Base-by-base conservation (phyloP, 1,140 invertebrate genomes). In the Trichoplusia ni region DNA sequence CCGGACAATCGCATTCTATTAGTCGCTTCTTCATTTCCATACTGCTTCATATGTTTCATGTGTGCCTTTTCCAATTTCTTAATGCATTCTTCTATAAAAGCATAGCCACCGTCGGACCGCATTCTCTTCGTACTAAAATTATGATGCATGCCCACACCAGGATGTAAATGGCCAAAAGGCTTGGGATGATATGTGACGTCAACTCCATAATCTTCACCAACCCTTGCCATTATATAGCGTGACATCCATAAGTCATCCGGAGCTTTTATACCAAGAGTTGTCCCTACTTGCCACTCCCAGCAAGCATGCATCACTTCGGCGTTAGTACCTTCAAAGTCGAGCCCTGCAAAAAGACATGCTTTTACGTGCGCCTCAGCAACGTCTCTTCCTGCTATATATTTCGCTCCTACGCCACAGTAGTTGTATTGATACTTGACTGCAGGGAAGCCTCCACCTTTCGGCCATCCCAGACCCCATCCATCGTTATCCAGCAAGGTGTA, bases 231-330 rank as follows among this genome's bases (percentile, higher is more conserved):
- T 29, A 99, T 92, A 84, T 94, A 98, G 51, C 98, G 91, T 0
- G 97, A 94, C 44, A 98, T 93, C 98, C 98, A 99, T 13, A 99
- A 85, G 77, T 99, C 95, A 79, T 99, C 98, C 14, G 96, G 95
- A 75, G 95, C 96, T 21, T 92, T 91, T 51, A 98, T 98, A 0
- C 98, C 97, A 70, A 94, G 91, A 63, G 94, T 94, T 0, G 96
- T 95, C 14, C 96, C 96, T n/a, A 97, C 94, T 92, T 94, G 92
- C 76, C 90, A 93, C 79, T 94, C 93, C 94, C 94, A 94, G 79
- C 96, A 96, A 19, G 95, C 95, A 33, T 95, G 96, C 97, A 98
- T 98, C n/a, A 98, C 98, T 91, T 99, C 98, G 2, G 97, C 98
- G 81, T 99, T 99, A 2, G 95, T 97, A 4, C 98, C 98, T 62